Base-by-base conservation (phyloP, 2,888 invertebrate species). In the Allygus modestus region DNA sequence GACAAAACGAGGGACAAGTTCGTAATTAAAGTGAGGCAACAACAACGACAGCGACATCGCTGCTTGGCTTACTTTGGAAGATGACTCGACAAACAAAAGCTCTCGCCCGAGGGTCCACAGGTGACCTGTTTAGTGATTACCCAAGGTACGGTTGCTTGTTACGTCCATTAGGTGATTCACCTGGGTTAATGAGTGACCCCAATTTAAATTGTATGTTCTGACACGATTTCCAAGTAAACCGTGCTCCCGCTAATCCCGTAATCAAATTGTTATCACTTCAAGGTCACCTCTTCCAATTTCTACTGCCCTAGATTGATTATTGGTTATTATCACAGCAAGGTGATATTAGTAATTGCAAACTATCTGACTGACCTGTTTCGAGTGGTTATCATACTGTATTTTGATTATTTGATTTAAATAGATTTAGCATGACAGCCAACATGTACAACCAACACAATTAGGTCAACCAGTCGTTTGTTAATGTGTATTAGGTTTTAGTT, bases 1-100 rank as follows among this genome's bases (percentile, higher is more conserved):
- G 54, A 54, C 54, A 51, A 54, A 23, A 23, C 54, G 9, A 54
- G 54, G 54, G 54, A 54, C 54, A 54, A 20, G 54, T 54, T 54
- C 20, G 54, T 54, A 54, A 54, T 54, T 54, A 23, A 23, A 20
- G 54, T 54, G 54, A 23, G 54, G 23, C 54, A 54, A 23, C 54
- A 20, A 23, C 54, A 23, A 9, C 37, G 54, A 11, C 54, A 54
- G 4, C 54, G 54, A 23, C 54, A 23, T 46, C 37, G 9, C 37
- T 9, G 12, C 46, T 17, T 12, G 54, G 54, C 23, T 54, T 54
- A 54, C 54, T 54, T n/a, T 23, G 23, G 5, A 23, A 54, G 54
- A 54, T 54, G 54, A 54, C 20, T 54, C 7, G 54, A 23, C 54
- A 54, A 23, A 54, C 54, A 54, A 54, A 54, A 54, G 46, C 46